Base-by-base conservation (phyloP, 2,888 invertebrate genomes). In the Odontothrips loti region DNA sequence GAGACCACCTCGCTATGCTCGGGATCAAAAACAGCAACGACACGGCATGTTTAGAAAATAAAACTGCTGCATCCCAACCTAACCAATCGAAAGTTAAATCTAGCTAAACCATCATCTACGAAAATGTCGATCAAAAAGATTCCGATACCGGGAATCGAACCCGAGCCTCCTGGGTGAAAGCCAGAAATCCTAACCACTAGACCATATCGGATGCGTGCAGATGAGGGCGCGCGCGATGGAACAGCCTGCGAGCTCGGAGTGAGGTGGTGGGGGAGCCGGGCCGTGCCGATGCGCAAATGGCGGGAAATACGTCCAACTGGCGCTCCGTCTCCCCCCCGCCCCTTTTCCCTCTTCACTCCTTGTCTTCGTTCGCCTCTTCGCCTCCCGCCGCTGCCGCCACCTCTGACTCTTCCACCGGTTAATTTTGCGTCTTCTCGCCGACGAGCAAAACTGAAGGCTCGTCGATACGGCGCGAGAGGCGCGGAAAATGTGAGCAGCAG, bases 131-230 rank as follows among this genome's bases (percentile, higher is more conserved):
- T 11, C 51, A 75, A 86, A 86, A 84, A 86, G 81, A 82, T 90
- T 89, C 89, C 89, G 90, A 90, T 91, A 91, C 91, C 91, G 91
- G 91, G 91, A 91, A 91, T 91, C 91, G 91, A 91, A 91, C 91
- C 91, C 91, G 91, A 91, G 91, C 91, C 91, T 91, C 91, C 90
- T 90, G 89, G 89, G 89, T 90, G 90, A 90, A 87, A 89, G 89
- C 89, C 89, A 89, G 89, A 88, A 90, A 89, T 90, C 89, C 89
- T 90, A 89, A 88, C 89, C 89, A 89, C 89, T 89, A 89, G 89
- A 89, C 89, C 89, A 89, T 89, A 89, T 87, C 88, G 89, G 88
- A 89, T 75, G 68, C 27, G 68, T 75, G 68, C 1, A 12, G 27
- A 10, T 12, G 27, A 27, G 8, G 27, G 68, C 34, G 68, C 27